Conservation (phyloP, 2,888 invertebrate species). For the Lordiphosa fenestrarum region DNA sequence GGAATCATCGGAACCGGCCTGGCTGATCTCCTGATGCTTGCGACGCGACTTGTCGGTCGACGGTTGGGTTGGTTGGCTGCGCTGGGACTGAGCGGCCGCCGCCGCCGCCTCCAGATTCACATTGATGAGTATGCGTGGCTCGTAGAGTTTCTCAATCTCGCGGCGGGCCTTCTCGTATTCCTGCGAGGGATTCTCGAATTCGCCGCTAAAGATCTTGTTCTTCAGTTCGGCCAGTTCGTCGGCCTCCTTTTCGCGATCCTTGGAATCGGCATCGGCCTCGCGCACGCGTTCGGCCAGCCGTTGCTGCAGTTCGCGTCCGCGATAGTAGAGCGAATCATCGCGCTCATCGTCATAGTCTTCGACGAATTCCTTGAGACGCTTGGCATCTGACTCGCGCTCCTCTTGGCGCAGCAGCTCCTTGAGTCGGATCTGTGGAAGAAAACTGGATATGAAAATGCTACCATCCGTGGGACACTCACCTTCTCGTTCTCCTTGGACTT, state of each 20-base stretch:
- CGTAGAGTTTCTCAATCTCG: slow-evolving; percentile 91
- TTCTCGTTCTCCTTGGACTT: slow-evolving; percentile 95
- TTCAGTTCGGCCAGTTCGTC: slow-evolving; percentile 93
- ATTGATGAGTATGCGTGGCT: slow-evolving; percentile 90
- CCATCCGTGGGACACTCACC: slow-evolving; percentile 41
- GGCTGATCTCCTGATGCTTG: slow-evolving; percentile 81
- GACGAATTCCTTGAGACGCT: slow-evolving; percentile 96
- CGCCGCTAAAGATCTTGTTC: slow-evolving; percentile 86
- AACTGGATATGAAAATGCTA: neutral
- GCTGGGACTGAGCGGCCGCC: slow-evolving; percentile 77
- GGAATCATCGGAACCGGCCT: slow-evolving; percentile 63
- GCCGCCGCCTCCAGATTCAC: slow-evolving; percentile 83
- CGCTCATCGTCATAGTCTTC: slow-evolving; percentile 99
- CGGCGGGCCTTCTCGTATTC: slow-evolving; percentile 87
- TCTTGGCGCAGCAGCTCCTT: slow-evolving; percentile 91
- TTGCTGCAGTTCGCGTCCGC: slow-evolving; percentile 92
- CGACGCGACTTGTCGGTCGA: slow-evolving; percentile 48
- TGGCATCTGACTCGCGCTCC: slow-evolving; percentile 94
- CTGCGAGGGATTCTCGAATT: slow-evolving; percentile 84
- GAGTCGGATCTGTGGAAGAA: slow-evolving; percentile 84
- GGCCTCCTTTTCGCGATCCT: slow-evolving; percentile 93
- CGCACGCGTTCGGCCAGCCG: slow-evolving; percentile 95
- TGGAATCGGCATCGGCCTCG: slow-evolving; percentile 94
- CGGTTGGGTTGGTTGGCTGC: slow-evolving; percentile 81
- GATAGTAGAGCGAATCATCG: slow-evolving; percentile 97